phyloP scores from a whole-genome alignment of 2,113 vertebrate genomes.

The Myotis davidii region DNA sequence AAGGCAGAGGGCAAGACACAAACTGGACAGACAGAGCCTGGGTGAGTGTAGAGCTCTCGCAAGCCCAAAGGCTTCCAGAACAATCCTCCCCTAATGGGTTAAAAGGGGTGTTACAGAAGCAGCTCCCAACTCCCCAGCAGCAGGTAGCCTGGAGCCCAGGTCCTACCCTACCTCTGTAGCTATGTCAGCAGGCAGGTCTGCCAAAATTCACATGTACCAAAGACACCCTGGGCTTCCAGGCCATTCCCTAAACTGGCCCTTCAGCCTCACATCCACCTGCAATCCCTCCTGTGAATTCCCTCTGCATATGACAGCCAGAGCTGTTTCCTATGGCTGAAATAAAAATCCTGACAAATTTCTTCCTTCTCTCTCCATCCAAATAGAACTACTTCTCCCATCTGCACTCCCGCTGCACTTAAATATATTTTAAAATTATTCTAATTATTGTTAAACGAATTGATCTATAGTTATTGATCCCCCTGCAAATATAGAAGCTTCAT shows the following conservation, averaged over 20 bases:
- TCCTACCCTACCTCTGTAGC: not conserved
- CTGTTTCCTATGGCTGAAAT: not conserved
- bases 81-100: not conserved
- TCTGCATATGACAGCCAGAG: not conserved
- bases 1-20: not conserved
- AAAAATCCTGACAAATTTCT: not conserved
- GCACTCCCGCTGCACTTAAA: not conserved
- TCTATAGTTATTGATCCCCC: not conserved
- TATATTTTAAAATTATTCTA: slow-evolving; percentile 10
- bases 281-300: not conserved
- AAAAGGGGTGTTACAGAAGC: not conserved
- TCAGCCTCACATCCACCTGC: not conserved
- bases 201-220: too few relatives aligned
- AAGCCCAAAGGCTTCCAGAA: not conserved
- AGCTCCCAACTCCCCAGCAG: not conserved
- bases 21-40: not conserved
- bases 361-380: not conserved
- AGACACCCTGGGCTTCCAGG: not conserved
- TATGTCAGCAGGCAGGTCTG: not conserved
- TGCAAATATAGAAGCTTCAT: not conserved
- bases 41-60: not conserved
- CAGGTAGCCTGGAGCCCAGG: too few relatives aligned
- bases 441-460: not conserved
- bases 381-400: slow-evolving; percentile 8
- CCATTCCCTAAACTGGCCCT: not conserved